phyloP scores from a whole-genome alignment of 1,140 invertebrate species.

The Apis laboriosa region DNA sequence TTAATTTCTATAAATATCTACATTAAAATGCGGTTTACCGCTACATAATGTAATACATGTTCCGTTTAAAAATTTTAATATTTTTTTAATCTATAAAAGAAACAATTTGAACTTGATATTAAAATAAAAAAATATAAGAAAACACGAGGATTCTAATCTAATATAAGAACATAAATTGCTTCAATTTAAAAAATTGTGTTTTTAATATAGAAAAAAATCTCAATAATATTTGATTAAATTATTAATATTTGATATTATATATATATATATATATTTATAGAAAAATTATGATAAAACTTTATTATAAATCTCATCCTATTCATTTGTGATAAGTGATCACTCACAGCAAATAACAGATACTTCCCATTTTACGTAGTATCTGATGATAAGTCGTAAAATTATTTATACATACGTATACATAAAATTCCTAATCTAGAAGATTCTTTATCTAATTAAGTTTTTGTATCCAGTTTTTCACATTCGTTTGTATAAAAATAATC shows the following conservation, averaged over 20 bases:
- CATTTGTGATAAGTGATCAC: too few species aligned
- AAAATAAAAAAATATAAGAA: constrained; percentile 45
- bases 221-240: too few species aligned
- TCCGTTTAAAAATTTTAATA: background rate
- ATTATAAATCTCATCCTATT: too few species aligned
- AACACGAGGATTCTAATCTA: constrained; percentile 35
- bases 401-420: background rate
- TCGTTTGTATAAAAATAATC: constrained; percentile 8
- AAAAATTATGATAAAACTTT: too few species aligned
- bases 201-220: background rate
- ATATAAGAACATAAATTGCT: background rate
- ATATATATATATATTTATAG: too few species aligned
- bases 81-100: too few species aligned
- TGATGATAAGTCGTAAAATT: background rate
- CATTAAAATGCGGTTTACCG: background rate
- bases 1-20: background rate
- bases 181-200: background rate
- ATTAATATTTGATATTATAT: too few species aligned
- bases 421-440: background rate
- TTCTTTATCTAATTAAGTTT: background rate
- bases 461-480: too few species aligned
- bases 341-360: too few species aligned
- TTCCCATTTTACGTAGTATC: background rate
- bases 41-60: background rate
- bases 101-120: background rate